Percentiles rank a stretch among this genome's conserved stretches.
These are phyloP conservation scores for Agrochola litura DNA, from an alignment of 2,888 invertebrate species.

Conservation along the genomic window DNA sequence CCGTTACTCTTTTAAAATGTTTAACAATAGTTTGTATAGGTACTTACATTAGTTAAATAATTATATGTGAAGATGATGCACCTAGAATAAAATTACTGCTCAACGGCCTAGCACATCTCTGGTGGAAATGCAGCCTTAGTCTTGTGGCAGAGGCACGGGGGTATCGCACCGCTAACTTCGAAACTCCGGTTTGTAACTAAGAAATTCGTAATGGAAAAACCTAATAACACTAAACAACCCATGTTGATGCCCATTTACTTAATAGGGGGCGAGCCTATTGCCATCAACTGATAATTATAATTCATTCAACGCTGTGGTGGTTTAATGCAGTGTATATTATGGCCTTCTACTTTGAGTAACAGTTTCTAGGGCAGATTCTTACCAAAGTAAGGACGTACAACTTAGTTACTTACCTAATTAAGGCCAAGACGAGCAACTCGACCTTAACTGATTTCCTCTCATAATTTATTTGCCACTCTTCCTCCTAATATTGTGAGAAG, in stretches of 20 bases:
- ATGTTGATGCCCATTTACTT: neutral
- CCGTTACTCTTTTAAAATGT: too few species aligned
- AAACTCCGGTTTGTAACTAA: too few species aligned
- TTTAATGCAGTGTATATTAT: neutral
- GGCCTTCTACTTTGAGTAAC: neutral
- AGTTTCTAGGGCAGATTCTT: neutral
- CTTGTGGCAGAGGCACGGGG: too few species aligned
- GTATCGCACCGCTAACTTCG: too few species aligned
- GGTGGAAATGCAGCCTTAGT: too few species aligned
- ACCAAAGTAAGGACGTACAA: constrained; percentile 1
- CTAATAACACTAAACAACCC: too few species aligned
- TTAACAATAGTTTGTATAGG: too few species aligned
- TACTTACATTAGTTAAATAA: too few species aligned
- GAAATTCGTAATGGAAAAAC: too few species aligned
- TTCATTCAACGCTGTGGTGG: neutral
- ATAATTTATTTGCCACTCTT: constrained; percentile 35
- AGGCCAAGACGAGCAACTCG: constrained; percentile 21
- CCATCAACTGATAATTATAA: neutral
- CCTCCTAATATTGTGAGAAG: constrained; percentile 10
- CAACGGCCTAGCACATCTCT: too few species aligned
- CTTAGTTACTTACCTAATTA: constrained; percentile 11
- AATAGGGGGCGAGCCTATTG: neutral
- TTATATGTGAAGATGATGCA: too few species aligned
- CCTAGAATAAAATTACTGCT: too few species aligned
- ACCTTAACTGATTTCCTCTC: constrained; percentile 28